phyloP scores from a whole-genome alignment of 2,113 vertebrate species.

The Boulengeromyrus knoepffleri region DNA sequence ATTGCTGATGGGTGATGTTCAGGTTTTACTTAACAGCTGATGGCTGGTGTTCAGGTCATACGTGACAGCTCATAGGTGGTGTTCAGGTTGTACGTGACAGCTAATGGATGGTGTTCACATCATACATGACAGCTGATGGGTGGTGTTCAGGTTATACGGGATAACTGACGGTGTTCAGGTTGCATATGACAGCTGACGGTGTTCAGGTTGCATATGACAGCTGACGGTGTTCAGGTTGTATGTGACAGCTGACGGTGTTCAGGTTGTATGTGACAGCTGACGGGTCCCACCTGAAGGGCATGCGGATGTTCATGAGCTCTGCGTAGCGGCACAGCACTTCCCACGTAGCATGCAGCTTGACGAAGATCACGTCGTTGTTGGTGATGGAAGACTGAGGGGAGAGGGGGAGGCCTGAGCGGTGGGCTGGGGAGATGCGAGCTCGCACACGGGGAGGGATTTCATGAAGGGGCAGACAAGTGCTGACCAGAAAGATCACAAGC shows the following conservation, averaged over 20 bases:
- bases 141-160: not conserved
- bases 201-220: not conserved
- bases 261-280: not conserved
- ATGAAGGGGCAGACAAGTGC: not conserved
- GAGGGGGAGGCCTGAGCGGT: not conserved
- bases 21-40: not conserved
- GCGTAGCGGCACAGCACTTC: slow-evolving; percentile 90
- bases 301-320: slow-evolving; percentile 91
- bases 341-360: slow-evolving; percentile 90
- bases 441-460: not conserved
- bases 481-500: not conserved
- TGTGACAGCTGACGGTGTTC: not conserved
- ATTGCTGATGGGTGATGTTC: not conserved
- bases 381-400: slow-evolving; percentile 74
- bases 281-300: slow-evolving; percentile 84
- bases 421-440: not conserved
- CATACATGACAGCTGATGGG: not conserved
- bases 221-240: not conserved
- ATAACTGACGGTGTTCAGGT: not conserved
- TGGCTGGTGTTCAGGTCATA: slow-evolving; percentile 54
- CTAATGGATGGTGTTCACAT: not conserved
- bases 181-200: not conserved
- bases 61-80: slow-evolving; percentile 3
- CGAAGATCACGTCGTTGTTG: slow-evolving; percentile 87
- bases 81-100: slow-evolving; percentile 61